Percentiles rank a stretch among this genome's conserved stretches.
Conservation (phyloP, 2,113 vertebrate genomes). For the Nycticebus coucang region DNA sequence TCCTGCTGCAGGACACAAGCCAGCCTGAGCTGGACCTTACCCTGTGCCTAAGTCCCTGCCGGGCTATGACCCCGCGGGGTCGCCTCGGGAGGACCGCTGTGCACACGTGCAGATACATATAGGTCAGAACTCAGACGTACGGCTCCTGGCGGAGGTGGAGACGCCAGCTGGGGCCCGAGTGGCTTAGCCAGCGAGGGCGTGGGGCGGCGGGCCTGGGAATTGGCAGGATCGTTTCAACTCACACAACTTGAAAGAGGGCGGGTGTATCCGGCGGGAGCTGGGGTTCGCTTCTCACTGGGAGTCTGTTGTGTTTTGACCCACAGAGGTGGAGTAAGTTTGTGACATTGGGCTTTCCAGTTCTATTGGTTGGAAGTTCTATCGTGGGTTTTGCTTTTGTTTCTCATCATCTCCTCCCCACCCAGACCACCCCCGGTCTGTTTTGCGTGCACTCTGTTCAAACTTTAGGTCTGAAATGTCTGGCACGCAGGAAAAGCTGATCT, state of each 20-base stretch:
- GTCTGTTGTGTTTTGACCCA: conserved; percentile 80
- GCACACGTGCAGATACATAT: conserved; percentile 64
- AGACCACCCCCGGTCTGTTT: not conserved
- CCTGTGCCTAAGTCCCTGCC: conserved; percentile 93
- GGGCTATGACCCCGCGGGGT: conserved; percentile 92
- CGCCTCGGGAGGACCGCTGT: conserved; percentile 36
- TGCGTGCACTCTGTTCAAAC: conserved; percentile 75
- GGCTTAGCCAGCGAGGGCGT: not conserved
- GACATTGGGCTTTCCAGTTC: conserved; percentile 51
- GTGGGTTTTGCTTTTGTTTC: conserved; percentile 45
- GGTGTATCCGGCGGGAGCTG: not conserved
- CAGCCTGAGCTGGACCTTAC: conserved; percentile 97
- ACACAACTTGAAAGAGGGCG: not conserved
- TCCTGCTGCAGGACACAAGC: conserved; percentile 96
- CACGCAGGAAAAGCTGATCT: not conserved
- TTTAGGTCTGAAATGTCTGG: conserved; percentile 65
- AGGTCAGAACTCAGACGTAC: conserved; percentile 57
- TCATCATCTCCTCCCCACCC: not conserved
- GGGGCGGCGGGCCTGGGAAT: not conserved
- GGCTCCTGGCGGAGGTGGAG: conserved; percentile 47
- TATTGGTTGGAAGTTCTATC: conserved; percentile 42
- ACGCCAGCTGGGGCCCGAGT: conserved; percentile 4
- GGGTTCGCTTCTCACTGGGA: conserved; percentile 36
- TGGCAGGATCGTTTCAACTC: not conserved
- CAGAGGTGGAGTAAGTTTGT: not conserved